These are phyloP conservation scores for Riptortus pedestris DNA, from an alignment of 1,140 invertebrate species.

Conservation along the genomic window DNA sequence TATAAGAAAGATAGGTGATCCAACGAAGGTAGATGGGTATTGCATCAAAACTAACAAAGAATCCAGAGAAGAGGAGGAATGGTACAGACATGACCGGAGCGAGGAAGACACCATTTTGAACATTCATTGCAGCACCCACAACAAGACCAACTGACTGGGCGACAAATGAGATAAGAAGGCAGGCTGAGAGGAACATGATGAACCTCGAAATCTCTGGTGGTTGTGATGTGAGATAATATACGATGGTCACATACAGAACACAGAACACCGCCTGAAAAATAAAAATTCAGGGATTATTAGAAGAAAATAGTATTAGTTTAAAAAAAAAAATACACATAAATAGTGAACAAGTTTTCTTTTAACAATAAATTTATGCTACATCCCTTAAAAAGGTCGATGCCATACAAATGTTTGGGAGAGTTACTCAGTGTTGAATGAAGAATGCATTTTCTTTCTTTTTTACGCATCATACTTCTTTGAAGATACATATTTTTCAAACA, in stretches of 20 bases:
- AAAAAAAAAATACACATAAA: background rate
- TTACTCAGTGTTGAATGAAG: no score
- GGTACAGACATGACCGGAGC: conserved; percentile 92
- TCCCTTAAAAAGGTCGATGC: no score
- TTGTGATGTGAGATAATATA: conserved; percentile 91
- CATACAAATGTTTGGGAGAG: no score
- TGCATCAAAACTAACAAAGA: conserved; percentile 94
- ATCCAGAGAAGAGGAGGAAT: conserved; percentile 87
- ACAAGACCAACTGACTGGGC: conserved; percentile 91
- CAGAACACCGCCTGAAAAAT: conserved; percentile 71
- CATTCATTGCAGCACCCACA: conserved; percentile 88
- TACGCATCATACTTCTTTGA: no score
- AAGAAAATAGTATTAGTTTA: background rate
- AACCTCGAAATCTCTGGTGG: conserved; percentile 73
- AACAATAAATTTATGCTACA: no score
- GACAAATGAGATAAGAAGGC: conserved; percentile 84
- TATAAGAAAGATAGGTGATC: conserved; percentile 92
- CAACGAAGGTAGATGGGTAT: conserved; percentile 90
- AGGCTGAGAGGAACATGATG: conserved; percentile 78
- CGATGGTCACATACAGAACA: conserved; percentile 81
- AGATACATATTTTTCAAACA: no score
- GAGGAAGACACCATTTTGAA: conserved; percentile 90
- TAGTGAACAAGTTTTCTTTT: no score
- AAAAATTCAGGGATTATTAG: background rate
- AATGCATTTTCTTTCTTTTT: no score